Conservation (phyloP, 2,888 invertebrate genomes). For the Drosophila peninsularis region DNA sequence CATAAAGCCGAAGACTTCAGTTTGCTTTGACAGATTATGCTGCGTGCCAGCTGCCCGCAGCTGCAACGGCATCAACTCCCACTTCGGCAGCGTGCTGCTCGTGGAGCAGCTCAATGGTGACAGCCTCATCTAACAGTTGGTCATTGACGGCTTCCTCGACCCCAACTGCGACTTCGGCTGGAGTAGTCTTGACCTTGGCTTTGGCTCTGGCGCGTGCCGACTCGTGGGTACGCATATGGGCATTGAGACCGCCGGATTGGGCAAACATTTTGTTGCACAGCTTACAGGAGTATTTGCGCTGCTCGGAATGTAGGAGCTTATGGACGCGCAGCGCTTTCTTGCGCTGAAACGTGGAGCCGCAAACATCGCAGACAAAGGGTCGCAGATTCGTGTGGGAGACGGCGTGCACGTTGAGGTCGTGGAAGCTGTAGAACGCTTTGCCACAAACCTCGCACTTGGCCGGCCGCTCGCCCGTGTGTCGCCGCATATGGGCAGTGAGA, state of each 20-base stretch:
- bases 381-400: conserved; percentile 80
- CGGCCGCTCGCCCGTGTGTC: conserved; percentile 79
- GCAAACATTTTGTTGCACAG: conserved; percentile 81
- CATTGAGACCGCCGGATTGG: conserved; percentile 81
- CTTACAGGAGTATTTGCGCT: conserved; percentile 80
- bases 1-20: neutral
- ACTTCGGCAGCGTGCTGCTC: conserved; percentile 34
- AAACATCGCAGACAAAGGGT: conserved; percentile 76
- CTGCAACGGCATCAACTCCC: conserved; percentile 37
- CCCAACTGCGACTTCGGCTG: neutral
- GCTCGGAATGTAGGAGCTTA: conserved; percentile 78
- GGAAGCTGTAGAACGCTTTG: conserved; percentile 80
- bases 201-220: conserved; percentile 24
- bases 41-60: conserved; percentile 40
- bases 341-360: conserved; percentile 82
- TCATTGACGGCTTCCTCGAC: conserved; percentile 1
- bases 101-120: conserved; percentile 34
- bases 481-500: conserved; percentile 80
- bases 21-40: conserved; percentile 4
- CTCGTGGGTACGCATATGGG: conserved; percentile 81
- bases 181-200: conserved; percentile 10
- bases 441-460: conserved; percentile 80
- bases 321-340: conserved; percentile 83
- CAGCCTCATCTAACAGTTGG: conserved; percentile 23
- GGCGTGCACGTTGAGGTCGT: conserved; percentile 82